phyloP scores from a whole-genome alignment of 2,113 vertebrate species.

The Poeciliopsis turrubarensis region DNA sequence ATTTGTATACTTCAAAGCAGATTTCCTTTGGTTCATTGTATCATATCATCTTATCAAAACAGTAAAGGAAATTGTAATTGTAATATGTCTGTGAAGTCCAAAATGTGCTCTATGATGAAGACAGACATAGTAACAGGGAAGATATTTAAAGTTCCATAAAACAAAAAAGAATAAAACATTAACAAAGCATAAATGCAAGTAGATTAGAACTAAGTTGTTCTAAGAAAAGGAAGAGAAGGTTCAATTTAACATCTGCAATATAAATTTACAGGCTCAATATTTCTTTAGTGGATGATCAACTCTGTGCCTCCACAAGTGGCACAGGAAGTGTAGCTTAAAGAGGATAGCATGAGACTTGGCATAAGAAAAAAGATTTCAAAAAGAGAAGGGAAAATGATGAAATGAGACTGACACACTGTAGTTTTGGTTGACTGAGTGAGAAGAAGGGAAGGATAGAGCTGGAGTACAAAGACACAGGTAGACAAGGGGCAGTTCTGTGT shows the following conservation, averaged over 20 bases:
- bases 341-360: not conserved
- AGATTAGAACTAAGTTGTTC: slow-evolving; percentile 11
- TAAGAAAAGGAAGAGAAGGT: slow-evolving; percentile 5
- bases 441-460: slow-evolving; percentile 58
- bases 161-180: slow-evolving; percentile 29
- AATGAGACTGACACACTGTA: slow-evolving; percentile 69
- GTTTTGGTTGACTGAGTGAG: slow-evolving; percentile 73
- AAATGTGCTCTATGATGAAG: slow-evolving; percentile 22
- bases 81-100: not conserved
- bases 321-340: slow-evolving; percentile 12
- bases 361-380: slow-evolving; percentile 50
- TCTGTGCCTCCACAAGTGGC: slow-evolving; percentile 31
- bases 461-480: slow-evolving; percentile 60
- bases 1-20: slow-evolving; percentile 44
- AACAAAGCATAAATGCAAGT: slow-evolving; percentile 27
- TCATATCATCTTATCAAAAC: slow-evolving; percentile 39
- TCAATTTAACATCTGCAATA: slow-evolving; percentile 38
- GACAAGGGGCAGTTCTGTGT: slow-evolving; percentile 44
- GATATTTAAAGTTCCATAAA: not conserved
- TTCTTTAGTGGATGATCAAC: slow-evolving; percentile 31
- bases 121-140: slow-evolving; percentile 9
- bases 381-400: slow-evolving; percentile 68
- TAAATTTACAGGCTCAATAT: slow-evolving; percentile 38
- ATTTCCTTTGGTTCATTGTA: not conserved
- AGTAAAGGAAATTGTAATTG: not conserved